phyloP scores from a whole-genome alignment of 2,888 invertebrate genomes.

The Thelaira solivaga region DNA sequence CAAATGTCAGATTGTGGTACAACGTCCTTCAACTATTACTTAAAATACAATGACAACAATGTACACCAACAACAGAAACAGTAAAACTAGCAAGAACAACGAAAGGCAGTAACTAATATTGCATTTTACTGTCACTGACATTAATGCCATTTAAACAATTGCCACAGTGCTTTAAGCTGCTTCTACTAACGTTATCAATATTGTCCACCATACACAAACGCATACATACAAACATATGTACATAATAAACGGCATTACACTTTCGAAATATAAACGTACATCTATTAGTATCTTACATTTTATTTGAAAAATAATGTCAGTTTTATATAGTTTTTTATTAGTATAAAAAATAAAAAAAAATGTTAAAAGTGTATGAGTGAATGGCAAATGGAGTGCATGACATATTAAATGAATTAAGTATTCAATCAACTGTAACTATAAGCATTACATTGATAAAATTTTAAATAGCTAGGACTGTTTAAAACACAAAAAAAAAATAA shows the following conservation, averaged over 20 bases:
- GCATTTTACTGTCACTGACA: conserved; percentile 47
- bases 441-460: conserved; percentile 36
- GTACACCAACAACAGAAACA: background rate
- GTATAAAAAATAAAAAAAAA: background rate
- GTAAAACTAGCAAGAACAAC: background rate
- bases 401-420: conserved; percentile 41
- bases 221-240: background rate
- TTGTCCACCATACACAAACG: conserved; percentile 7
- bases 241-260: background rate
- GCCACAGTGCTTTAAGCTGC: conserved; percentile 46
- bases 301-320: background rate
- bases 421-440: conserved; percentile 45
- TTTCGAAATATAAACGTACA: background rate
- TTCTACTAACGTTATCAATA: conserved; percentile 51
- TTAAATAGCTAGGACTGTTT: conserved; percentile 14
- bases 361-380: too few relatives aligned
- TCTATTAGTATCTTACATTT: background rate
- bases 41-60: background rate
- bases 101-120: conserved; percentile 7
- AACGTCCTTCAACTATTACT: conserved; percentile 9
- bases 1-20: conserved; percentile 9
- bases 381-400: conserved; percentile 27
- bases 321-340: conserved; percentile 1
- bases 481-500: background rate
- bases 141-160: conserved; percentile 54